Base-by-base conservation (phyloP, 1,140 invertebrate genomes). In the Lucilia sericata region DNA sequence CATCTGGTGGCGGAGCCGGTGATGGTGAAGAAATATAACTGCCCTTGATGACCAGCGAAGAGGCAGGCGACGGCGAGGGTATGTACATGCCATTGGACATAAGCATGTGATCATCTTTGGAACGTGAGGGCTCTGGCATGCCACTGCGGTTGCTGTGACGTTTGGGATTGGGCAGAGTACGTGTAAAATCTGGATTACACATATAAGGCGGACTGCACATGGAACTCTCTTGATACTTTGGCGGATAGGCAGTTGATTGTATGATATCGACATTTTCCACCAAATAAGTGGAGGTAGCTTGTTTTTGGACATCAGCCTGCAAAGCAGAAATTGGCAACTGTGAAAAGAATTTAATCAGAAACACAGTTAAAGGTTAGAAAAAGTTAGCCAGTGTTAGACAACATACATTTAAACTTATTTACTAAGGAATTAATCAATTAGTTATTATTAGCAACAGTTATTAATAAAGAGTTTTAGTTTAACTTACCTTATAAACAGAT, bases 1-100 rank as follows among this genome's bases (percentile, higher is more conserved):
- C 95, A 90, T 96, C 95, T 55, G 94, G 92, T 17, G 95, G 95
- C 80, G 95, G 95, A 89, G 95, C 95, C 80, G 95, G 95, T 84
- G 95, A 95, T 7, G 88, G 88, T 25, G 88, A 90, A 34, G 88
- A 90, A 86, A 90, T 90, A 94, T 90, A 90, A 83, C 88, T 90
- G 21, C 88, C 88, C 85, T 90, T 90, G 74, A 90, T 90, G 21
- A 90, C 88, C 87, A 90, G 85, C 49, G 88, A 90, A 49, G 88
- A 89, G 85, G 88, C 88, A 0, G 88, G 88, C 80, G 88, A 90
- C 1, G 88, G 88, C 1, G 88, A 90, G 0, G 88, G 88, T 84
- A 90, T 90, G 34, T 90, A 90, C 17, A 90, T 49, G 0, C 88
- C 88, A 36, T 90, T 90, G 0, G 88, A 88, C 86, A 90, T 89